phyloP scores from a whole-genome alignment of 2,797 vertebrate genomes.

The Poecilia gillii region DNA sequence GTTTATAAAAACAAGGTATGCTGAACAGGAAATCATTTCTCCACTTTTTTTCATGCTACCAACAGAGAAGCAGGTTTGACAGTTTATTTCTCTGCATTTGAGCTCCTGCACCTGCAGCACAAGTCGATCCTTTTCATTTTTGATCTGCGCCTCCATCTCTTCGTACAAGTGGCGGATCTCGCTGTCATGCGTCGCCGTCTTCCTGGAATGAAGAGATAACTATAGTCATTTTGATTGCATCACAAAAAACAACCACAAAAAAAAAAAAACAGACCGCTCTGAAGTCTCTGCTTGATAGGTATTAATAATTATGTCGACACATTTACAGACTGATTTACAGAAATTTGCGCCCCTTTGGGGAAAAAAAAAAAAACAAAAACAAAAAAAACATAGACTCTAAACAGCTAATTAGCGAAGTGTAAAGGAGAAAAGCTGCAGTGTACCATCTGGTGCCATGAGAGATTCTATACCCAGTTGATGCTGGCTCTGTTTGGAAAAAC shows the following conservation, averaged over 20 bases:
- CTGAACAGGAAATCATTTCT: neutral
- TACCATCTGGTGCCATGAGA: constrained; percentile 28
- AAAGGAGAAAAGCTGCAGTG: constrained; percentile 33
- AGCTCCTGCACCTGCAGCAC: constrained; percentile 81
- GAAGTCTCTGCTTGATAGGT: constrained; percentile 11
- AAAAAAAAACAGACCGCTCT: constrained; percentile 4
- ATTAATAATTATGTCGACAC: constrained; percentile 2
- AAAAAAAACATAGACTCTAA: constrained; percentile 12
- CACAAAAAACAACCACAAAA: neutral
- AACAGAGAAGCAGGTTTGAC: neutral
- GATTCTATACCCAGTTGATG: constrained; percentile 10
- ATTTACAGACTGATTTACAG: neutral
- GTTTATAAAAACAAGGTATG: neutral
- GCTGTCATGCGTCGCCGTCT: constrained; percentile 86
- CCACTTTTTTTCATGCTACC: neutral
- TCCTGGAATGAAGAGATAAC: constrained; percentile 77
- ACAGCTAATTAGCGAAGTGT: constrained; percentile 54
- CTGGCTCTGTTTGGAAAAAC: neutral
- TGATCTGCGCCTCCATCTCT: constrained; percentile 96
- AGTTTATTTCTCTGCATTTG: neutral
- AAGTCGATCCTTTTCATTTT: constrained; percentile 87
- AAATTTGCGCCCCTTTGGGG: too few relatives aligned
- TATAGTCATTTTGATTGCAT: neutral
- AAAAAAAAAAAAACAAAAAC: constrained; percentile 11
- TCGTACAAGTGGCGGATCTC: constrained; percentile 92